Percentiles rank a stretch among this genome's conserved stretches.
phyloP scores from a whole-genome alignment of 2,888 invertebrate genomes.

The Neelides folsomi region DNA sequence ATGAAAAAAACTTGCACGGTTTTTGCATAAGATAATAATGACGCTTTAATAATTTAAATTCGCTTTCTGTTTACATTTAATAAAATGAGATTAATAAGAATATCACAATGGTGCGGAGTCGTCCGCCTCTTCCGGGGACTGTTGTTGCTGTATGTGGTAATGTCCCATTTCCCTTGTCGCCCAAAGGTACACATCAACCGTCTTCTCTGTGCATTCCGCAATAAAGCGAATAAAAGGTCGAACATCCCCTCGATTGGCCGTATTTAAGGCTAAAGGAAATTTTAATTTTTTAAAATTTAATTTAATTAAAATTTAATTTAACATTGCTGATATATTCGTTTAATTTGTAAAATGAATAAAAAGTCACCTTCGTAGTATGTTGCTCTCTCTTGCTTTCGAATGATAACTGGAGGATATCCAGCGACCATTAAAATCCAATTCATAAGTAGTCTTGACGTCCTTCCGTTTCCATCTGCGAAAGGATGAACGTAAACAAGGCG shows the following conservation, averaged over 20 bases:
- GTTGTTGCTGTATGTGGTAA: too few species aligned
- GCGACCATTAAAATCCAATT: constrained; percentile 88
- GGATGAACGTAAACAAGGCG: constrained; percentile 87
- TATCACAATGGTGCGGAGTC: too few species aligned
- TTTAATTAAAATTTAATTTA: too few species aligned
- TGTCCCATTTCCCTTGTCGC: constrained; percentile 51
- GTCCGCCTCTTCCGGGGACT: too few species aligned
- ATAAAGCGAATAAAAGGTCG: constrained; percentile 93
- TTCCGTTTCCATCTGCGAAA: constrained; percentile 90
- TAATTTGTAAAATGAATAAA: too few species aligned
- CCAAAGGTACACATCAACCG: constrained; percentile 74
- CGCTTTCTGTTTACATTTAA: too few species aligned
- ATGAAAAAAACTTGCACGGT: too few species aligned
- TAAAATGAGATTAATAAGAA: too few species aligned
- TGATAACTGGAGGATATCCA: constrained; percentile 90
- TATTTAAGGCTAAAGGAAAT: constrained; percentile 51
- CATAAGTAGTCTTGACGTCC: constrained; percentile 89
- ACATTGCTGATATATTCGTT: too few species aligned
- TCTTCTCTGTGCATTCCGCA: constrained; percentile 79
- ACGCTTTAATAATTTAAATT: too few species aligned
- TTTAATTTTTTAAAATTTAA: too few species aligned
- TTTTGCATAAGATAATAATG: too few species aligned
- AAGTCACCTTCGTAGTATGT: constrained; percentile 40
- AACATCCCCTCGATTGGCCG: constrained; percentile 87
- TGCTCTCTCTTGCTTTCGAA: constrained; percentile 66